A percentile compares a stretch with the other conserved stretches of the same genome.
These are phyloP conservation scores for Deilephila elpenor DNA, from an alignment of 2,888 invertebrate genomes.

Conservation along the genomic window DNA sequence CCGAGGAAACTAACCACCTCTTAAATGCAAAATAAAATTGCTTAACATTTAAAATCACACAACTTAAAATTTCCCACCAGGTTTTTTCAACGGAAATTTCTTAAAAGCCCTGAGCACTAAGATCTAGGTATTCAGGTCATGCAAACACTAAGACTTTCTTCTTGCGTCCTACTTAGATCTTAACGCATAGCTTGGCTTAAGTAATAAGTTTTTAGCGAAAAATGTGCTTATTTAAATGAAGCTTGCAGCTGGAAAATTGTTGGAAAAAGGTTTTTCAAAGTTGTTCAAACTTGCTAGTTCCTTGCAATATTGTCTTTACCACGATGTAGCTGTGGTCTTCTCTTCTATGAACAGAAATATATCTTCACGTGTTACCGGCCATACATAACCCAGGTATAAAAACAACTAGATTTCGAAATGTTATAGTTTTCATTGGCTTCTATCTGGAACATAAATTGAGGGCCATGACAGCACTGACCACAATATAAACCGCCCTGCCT, in stretches of 20 bases:
- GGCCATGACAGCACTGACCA: no score
- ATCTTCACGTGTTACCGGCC: no score
- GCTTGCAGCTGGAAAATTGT: no score
- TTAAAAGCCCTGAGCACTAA: constrained; percentile 36
- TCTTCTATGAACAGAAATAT: no score
- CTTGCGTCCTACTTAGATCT: constrained; percentile 43
- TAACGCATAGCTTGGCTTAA: constrained; percentile 26
- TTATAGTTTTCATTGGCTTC: no score
- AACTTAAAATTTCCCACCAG: constrained; percentile 2
- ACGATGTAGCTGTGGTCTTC: no score
- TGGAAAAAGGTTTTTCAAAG: background rate
- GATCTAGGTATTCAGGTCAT: constrained; percentile 61
- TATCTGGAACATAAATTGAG: no score
- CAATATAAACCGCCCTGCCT: no score
- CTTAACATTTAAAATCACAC: constrained; percentile 12
- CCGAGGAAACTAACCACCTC: background rate
- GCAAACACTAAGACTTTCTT: constrained; percentile 51
- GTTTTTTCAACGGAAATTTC: constrained; percentile 32
- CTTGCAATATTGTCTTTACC: no score
- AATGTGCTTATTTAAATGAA: constrained; percentile 13
- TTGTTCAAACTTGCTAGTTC: no score
- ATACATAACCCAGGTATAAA: no score
- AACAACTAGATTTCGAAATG: no score
- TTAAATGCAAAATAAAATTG: constrained; percentile 2
- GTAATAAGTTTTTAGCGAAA: constrained; percentile 19